Conservation (phyloP, 2,888 invertebrate species). For the Melitaea athalia region DNA sequence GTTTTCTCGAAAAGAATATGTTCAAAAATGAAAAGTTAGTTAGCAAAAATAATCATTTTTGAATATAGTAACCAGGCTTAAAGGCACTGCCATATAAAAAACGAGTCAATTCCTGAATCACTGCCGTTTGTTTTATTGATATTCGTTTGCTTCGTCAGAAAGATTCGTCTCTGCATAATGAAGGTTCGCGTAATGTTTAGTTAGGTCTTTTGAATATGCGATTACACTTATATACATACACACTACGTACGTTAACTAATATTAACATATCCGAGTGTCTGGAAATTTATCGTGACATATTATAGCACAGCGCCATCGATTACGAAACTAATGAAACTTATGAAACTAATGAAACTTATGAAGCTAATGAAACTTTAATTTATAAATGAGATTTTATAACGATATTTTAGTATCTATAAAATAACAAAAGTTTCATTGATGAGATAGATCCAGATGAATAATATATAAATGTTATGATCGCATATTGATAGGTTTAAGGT, state of each 20-base stretch:
- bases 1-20: no score
- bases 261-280: neutral
- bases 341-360: neutral
- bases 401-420: neutral
- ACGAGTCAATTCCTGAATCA: conserved; percentile 36
- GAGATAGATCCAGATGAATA: neutral
- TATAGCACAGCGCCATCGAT: neutral
- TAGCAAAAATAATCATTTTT: no score
- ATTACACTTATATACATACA: conserved; percentile 12
- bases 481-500: conserved; percentile 48
- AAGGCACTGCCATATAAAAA: conserved; percentile 40
- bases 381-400: neutral
- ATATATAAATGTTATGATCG: conserved; percentile 28
- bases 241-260: neutral
- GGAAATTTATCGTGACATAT: neutral
- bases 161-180: conserved; percentile 37
- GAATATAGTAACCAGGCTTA: neutral
- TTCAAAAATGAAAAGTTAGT: no score
- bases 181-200: conserved; percentile 17
- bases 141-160: conserved; percentile 27
- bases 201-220: conserved; percentile 30
- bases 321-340: neutral
- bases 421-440: neutral
- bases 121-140: conserved; percentile 40
- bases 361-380: neutral